These are phyloP conservation scores for Chironomus tepperi DNA, from an alignment of 1,140 invertebrate genomes.

Conservation along the genomic window DNA sequence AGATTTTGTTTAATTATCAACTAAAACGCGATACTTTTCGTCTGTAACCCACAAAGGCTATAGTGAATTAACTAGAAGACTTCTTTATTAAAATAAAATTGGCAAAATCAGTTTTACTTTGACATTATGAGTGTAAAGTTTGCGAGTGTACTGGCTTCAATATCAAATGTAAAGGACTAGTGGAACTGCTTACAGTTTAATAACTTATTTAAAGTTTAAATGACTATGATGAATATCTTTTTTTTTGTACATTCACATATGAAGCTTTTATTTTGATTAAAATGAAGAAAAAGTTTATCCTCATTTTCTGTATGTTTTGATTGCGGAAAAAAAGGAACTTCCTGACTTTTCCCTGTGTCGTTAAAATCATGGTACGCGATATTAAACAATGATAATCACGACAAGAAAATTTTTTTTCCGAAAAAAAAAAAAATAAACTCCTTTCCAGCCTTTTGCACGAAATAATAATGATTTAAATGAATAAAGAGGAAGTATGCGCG, in stretches of 20 bases:
- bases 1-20: too few species aligned
- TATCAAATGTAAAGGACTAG: neutral
- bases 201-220: neutral
- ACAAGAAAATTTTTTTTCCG: conserved; percentile 3
- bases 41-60: too few species aligned
- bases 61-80: too few species aligned
- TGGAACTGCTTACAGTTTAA: neutral
- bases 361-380: conserved; percentile 20
- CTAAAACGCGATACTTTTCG: too few species aligned
- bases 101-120: conserved; percentile 2
- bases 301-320: neutral
- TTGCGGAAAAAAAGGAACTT: neutral
- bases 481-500: neutral
- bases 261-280: neutral
- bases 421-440: neutral
- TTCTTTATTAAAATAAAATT: neutral
- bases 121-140: conserved; percentile 2
- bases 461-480: neutral
- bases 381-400: conserved; percentile 16
- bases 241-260: neutral
- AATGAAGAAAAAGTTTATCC: neutral
- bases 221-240: neutral
- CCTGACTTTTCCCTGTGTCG: neutral
- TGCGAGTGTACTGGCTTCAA: neutral
- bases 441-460: neutral